Conservation (phyloP, 1,140 invertebrate genomes). For the Cydia fagiglandana region DNA sequence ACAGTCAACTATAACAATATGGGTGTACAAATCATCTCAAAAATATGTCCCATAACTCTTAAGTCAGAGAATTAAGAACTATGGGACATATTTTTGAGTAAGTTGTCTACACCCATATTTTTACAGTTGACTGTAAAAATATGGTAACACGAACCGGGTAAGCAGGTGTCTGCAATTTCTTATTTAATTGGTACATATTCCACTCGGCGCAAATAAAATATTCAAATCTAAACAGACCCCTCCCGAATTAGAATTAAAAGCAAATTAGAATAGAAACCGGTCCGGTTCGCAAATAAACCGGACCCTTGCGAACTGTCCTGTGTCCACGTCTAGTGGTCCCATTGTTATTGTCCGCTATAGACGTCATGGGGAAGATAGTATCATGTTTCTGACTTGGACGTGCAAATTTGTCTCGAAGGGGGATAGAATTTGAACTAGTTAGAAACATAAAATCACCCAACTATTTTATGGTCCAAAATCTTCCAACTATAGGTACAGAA, state of each 20-base stretch:
- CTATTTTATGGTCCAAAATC: too few species aligned
- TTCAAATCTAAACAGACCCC: not conserved
- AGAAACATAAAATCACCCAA: too few species aligned
- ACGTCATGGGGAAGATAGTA: slow-evolving; percentile 39
- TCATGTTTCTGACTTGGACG: slow-evolving; percentile 26
- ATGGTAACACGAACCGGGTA: too few species aligned
- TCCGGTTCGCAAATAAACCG: slow-evolving; percentile 5
- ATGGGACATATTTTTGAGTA: too few species aligned
- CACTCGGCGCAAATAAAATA: not conserved
- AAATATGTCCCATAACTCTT: too few species aligned
- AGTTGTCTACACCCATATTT: too few species aligned
- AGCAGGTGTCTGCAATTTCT: not conserved
- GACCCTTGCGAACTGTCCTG: slow-evolving; percentile 30
- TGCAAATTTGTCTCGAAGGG: not conserved
- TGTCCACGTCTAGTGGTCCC: not conserved
- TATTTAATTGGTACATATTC: not conserved
- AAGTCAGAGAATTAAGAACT: too few species aligned
- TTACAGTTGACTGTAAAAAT: too few species aligned
- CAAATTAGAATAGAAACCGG: not conserved
- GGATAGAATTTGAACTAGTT: not conserved
- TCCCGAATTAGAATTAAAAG: slow-evolving; percentile 4
- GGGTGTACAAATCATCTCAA: too few species aligned
- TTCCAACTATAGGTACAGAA: too few species aligned
- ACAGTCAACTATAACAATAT: too few species aligned
- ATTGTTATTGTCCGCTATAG: slow-evolving; percentile 1